A percentile compares a stretch with the other conserved stretches of the same genome.
Conservation (phyloP, 2,113 vertebrate genomes). For the Cyprinodon brontotheroides region DNA sequence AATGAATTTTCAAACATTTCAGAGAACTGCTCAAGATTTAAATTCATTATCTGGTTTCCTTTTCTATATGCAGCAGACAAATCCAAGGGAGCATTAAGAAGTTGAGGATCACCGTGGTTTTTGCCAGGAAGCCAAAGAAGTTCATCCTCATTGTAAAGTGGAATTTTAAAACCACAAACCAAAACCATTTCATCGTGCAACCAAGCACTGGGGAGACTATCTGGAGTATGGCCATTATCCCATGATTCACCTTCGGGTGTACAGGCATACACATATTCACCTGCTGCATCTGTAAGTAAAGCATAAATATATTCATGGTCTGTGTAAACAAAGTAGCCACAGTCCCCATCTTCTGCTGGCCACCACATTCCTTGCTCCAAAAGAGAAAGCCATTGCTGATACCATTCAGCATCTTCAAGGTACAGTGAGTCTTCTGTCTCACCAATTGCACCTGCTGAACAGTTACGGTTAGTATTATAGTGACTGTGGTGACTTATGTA, state of each 20-base stretch:
- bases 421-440: slow-evolving; percentile 79
- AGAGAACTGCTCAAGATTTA: slow-evolving; percentile 89
- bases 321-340: slow-evolving; percentile 93
- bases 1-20: slow-evolving; percentile 89
- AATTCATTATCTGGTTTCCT: slow-evolving; percentile 87
- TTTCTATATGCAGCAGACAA: slow-evolving; percentile 88
- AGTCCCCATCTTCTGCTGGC: slow-evolving; percentile 91
- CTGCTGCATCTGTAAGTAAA: slow-evolving; percentile 89
- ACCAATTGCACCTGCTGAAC: slow-evolving; percentile 69
- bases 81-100: slow-evolving; percentile 87
- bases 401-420: slow-evolving; percentile 84
- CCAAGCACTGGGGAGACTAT: slow-evolving; percentile 73
- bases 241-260: slow-evolving; percentile 82
- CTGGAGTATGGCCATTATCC: slow-evolving; percentile 73
- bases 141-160: slow-evolving; percentile 87
- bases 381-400: slow-evolving; percentile 90
- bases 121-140: slow-evolving; percentile 87
- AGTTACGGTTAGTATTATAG: slow-evolving; percentile 66
- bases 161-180: slow-evolving; percentile 90
- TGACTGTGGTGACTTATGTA: slow-evolving; percentile 69
- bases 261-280: slow-evolving; percentile 90
- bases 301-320: slow-evolving; percentile 93
- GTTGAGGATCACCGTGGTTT: slow-evolving; percentile 76
- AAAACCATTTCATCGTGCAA: slow-evolving; percentile 83
- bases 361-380: slow-evolving; percentile 94